Conservation (phyloP, 2,888 invertebrate genomes). For the Coenonympha glycerion region DNA sequence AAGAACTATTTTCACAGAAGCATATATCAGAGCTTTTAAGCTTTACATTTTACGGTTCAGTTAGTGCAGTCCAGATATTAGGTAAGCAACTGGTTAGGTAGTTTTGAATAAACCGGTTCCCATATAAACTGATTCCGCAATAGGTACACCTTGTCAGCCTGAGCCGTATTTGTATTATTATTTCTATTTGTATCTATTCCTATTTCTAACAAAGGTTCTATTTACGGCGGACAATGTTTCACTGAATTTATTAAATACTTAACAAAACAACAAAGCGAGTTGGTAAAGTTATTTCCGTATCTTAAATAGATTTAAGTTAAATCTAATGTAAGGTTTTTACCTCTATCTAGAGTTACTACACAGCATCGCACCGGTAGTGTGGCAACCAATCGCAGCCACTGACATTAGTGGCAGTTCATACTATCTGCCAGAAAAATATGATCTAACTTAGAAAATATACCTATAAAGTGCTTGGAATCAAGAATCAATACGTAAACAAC, state of each 20-base stretch:
- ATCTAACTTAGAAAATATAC: too few species aligned
- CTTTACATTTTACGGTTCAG: constrained; percentile 13
- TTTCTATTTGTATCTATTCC: background rate
- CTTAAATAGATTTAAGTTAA: too few species aligned
- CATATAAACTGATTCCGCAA: constrained; percentile 13
- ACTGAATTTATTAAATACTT: background rate
- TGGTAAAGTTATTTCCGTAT: background rate
- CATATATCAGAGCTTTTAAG: constrained; percentile 9
- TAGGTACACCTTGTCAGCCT: constrained; percentile 7
- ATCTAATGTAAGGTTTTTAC: too few species aligned
- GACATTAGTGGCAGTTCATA: too few species aligned
- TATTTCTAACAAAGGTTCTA: background rate
- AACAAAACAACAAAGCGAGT: background rate
- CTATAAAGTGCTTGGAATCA: too few species aligned
- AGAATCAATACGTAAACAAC: too few species aligned
- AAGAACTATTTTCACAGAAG: background rate
- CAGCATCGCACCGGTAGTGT: too few species aligned
- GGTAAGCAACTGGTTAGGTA: constrained; percentile 8
- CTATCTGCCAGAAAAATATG: too few species aligned
- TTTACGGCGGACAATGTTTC: background rate
- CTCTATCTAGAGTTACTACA: too few species aligned
- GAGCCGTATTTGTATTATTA: background rate
- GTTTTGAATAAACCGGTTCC: constrained; percentile 14
- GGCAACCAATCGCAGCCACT: too few species aligned
- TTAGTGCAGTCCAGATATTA: constrained; percentile 10